These are phyloP conservation scores for Capreolus pygargus DNA, from an alignment of 2,113 vertebrate genomes.

Conservation along the genomic window DNA sequence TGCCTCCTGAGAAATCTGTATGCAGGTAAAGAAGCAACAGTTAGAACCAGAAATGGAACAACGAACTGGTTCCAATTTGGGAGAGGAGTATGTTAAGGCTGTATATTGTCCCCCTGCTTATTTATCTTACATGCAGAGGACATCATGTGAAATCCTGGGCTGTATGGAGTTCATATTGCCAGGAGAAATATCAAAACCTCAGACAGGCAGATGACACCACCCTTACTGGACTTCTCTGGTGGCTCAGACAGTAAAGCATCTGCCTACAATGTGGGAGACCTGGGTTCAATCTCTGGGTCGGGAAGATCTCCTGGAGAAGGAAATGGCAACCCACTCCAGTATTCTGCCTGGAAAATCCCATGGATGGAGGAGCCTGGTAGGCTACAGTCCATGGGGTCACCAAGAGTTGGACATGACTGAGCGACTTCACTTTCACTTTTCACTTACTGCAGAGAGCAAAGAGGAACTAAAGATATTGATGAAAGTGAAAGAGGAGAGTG, in stretches of 20 bases:
- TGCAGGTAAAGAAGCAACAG: background rate
- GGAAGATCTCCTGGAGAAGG: background rate
- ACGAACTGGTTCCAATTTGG: background rate
- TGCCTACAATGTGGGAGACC: background rate
- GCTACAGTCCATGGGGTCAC: background rate
- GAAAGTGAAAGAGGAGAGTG: background rate
- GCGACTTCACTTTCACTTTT: background rate
- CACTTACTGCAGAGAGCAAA: background rate
- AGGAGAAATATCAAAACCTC: background rate
- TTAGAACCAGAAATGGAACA: background rate
- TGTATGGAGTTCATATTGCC: background rate
- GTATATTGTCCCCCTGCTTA: background rate
- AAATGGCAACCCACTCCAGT: background rate
- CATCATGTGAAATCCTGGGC: rapidly evolving
- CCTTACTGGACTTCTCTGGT: background rate
- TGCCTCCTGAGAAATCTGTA: background rate
- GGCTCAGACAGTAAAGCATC: background rate
- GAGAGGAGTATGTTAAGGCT: background rate
- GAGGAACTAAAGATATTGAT: background rate
- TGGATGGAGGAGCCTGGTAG: background rate
- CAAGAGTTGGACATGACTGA: background rate
- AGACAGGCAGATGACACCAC: background rate
- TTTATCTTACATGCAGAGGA: background rate
- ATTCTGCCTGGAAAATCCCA: background rate
- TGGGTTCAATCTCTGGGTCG: background rate